Evolutionary conservation across 2,797 vertebrate genomes (phyloP).

Genomic region (Clamator glandarius): DNA sequence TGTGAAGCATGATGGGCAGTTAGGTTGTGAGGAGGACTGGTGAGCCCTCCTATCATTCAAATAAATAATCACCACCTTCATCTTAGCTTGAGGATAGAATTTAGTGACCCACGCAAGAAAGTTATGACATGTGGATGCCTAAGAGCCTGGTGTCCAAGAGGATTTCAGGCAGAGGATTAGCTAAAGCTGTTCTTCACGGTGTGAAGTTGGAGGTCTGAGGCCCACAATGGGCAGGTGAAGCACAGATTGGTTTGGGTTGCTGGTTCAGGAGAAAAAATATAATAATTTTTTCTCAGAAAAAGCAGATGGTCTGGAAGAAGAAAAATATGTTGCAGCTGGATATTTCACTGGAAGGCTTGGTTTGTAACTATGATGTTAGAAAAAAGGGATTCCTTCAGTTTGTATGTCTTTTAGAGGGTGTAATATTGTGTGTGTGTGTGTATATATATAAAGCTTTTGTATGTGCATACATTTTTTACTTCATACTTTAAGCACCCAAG

Average conservation of each 20-base stretch:
- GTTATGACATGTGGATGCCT: neutral
- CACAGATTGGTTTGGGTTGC: neutral
- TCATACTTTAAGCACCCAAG: neutral
- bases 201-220: neutral
- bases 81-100: neutral
- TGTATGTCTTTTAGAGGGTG: neutral
- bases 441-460: neutral
- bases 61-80: neutral
- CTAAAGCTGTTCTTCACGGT: neutral
- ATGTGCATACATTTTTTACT: neutral
- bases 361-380: neutral
- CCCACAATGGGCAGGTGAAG: neutral
- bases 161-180: neutral
- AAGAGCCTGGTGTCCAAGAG: neutral
- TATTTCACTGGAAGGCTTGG: neutral
- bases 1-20: neutral
- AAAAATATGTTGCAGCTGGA: neutral
- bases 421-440: neutral
- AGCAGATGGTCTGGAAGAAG: neutral
- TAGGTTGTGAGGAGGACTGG: neutral
- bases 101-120: neutral
- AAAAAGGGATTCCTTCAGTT: neutral
- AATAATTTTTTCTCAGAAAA: neutral
- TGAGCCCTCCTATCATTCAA: neutral
- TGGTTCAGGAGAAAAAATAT: neutral